Percentiles rank a stretch among this genome's conserved stretches.
Evolutionary conservation across 2,113 vertebrate genomes (phyloP).

Genomic region (Ciconia stormi): DNA sequence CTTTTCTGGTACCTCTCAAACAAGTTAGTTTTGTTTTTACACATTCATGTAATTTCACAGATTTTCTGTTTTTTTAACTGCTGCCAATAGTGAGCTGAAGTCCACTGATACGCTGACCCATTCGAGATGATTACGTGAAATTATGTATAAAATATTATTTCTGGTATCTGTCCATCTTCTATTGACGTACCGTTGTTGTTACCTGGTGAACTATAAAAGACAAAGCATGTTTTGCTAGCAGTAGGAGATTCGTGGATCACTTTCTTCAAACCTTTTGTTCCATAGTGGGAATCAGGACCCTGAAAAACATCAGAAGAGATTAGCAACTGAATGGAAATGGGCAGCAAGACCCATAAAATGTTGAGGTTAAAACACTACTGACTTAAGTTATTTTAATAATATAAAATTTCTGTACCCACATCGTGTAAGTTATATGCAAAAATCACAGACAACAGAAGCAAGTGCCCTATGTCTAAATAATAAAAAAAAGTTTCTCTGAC

Average conservation of each 20-base stretch:
- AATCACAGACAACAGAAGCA: neutral
- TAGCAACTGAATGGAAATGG: neutral
- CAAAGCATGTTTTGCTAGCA: constrained; percentile 90
- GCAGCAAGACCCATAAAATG: neutral
- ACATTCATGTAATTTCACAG: constrained; percentile 35
- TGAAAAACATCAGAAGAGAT: constrained; percentile 52
- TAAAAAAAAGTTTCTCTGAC: neutral
- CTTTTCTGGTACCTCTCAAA: constrained; percentile 36
- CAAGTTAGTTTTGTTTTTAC: constrained; percentile 43
- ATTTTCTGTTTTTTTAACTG: constrained; percentile 40
- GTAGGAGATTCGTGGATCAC: constrained; percentile 84
- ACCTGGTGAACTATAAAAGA: constrained; percentile 92
- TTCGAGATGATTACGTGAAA: neutral
- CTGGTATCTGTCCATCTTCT: constrained; percentile 95
- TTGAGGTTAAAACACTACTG: neutral
- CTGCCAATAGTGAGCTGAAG: constrained; percentile 2
- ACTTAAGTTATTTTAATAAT: neutral
- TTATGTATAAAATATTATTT: constrained; percentile 95
- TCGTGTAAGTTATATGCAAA: neutral
- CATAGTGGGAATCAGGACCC: constrained; percentile 95
- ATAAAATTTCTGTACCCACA: neutral
- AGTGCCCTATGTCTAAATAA: neutral
- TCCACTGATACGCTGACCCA: neutral
- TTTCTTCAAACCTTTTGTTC: constrained; percentile 94
- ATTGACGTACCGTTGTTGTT: constrained; percentile 96